phyloP scores from a whole-genome alignment of 2,888 invertebrate genomes.

The Serripes groenlandicus region DNA sequence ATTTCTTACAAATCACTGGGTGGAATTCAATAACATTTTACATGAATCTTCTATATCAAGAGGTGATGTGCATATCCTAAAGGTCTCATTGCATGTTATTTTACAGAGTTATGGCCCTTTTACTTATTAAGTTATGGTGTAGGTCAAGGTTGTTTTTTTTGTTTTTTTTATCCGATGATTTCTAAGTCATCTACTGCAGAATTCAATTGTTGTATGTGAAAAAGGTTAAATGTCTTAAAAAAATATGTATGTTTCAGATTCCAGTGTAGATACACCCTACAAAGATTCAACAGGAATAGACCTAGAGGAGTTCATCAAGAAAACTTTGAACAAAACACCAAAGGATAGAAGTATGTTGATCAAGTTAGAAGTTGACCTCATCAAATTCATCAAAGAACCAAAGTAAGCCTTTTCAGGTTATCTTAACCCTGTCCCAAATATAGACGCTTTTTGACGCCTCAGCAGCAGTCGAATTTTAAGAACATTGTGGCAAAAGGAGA shows the following conservation, averaged over 20 bases:
- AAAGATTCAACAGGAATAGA: slow-evolving; percentile 93
- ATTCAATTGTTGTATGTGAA: no score
- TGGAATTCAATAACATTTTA: no score
- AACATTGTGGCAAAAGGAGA: neutral
- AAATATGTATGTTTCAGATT: slow-evolving; percentile 90
- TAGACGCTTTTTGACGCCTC: neutral
- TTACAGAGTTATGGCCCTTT: no score
- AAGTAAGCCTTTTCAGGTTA: slow-evolving; percentile 88
- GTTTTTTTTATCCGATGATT: no score
- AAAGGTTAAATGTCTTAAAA: no score
- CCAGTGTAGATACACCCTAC: slow-evolving; percentile 90
- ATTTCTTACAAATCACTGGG: no score
- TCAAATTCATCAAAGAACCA: slow-evolving; percentile 93
- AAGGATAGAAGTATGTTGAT: slow-evolving; percentile 95
- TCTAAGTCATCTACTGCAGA: no score
- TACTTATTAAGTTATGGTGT: no score
- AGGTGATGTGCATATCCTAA: no score
- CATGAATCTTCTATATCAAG: no score
- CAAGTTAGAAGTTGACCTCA: slow-evolving; percentile 95
- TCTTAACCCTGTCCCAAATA: neutral
- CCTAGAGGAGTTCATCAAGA: slow-evolving; percentile 94
- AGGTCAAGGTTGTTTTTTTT: no score
- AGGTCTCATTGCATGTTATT: no score
- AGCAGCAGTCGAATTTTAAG: neutral
- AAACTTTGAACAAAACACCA: slow-evolving; percentile 95